Evolutionary conservation across 2,888 invertebrate genomes (phyloP), one percentile per base, ranked within the genome.

Genomic region (Caenorhabditis zanzibari): DNA sequence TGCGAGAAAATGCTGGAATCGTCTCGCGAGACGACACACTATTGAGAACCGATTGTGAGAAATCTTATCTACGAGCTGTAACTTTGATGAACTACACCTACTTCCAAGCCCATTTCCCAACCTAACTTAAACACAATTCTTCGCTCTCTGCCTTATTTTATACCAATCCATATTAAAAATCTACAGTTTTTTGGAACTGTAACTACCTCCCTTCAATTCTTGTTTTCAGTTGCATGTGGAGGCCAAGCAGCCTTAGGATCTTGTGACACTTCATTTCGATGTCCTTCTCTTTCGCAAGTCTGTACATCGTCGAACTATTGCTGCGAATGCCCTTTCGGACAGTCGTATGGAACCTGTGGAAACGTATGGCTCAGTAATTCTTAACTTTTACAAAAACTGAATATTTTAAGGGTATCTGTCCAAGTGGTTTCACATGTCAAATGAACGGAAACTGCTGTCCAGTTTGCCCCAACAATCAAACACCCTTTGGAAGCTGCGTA

Each of bases 301-400:
- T 91, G 91, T 74, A 88, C 90, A 0, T 71, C 91, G 0, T 88
- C 91, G 38, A 90, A 91, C 59, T 91, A 90, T 72, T 91, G 90
- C 58, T 91, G 91, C 71, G 90, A 92, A 66, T 91, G 91, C 77
- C 85, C 88, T 3, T 89, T 87, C n/a, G 91, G 91, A 24, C 81
- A 88, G 58, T 84, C 87, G 14, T 86, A 86, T 22, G 91, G 91
- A 6, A 81, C 88, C 12, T 92, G 91, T 80, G 85, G 86, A 44
- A 85, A 86, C 84, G 90, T 89, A 54, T 80, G 85, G 26, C 22
- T 41, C n/a, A 5, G n/a, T 41, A 28, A 28, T 35, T 22, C 14
- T 0, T 1, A 26, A 19, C 2, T 66, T 19, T 35, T 1, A 7
- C 24, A 4, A 26, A 28, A 28, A n/a, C n/a, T 58, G 12, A 16